phyloP scores from a whole-genome alignment of 2,888 invertebrate species.

The Aporophyla lueneburgensis region DNA sequence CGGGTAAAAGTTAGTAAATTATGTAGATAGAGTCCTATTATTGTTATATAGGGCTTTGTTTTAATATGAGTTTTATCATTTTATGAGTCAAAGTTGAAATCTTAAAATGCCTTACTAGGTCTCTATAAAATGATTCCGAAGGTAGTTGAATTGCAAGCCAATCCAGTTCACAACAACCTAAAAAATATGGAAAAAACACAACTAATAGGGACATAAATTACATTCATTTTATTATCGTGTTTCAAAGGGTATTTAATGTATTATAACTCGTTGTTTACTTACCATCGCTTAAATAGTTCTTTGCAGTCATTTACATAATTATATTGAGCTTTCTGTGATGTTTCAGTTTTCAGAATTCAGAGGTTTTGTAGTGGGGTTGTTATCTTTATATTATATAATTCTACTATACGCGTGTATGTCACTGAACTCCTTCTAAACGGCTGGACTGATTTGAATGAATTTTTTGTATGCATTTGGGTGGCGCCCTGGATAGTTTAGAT shows the following conservation, averaged over 20 bases:
- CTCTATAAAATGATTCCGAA: neutral
- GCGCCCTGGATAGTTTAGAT: no score
- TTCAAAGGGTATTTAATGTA: constrained; percentile 25
- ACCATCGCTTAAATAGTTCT: constrained; percentile 13
- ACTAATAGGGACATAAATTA: constrained; percentile 37
- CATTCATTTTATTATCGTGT: constrained; percentile 41
- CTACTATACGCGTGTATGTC: no score
- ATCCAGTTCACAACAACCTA: neutral
- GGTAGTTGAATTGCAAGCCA: neutral
- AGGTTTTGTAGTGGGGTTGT: neutral
- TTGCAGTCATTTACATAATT: constrained; percentile 50
- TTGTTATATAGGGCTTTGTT: no score
- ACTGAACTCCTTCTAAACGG: no score
- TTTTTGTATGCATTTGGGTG: no score
- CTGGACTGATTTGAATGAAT: no score
- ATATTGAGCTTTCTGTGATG: constrained; percentile 9
- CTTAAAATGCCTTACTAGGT: no score
- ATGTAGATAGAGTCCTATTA: no score
- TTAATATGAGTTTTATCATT: no score
- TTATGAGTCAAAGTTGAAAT: no score
- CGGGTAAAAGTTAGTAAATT: no score
- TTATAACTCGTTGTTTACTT: constrained; percentile 26
- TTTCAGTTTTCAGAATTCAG: constrained; percentile 10
- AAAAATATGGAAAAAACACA: constrained; percentile 17
- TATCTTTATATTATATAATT: no score